These are phyloP conservation scores for Cheilosia urbana DNA, from an alignment of 2,888 invertebrate species.

Conservation along the genomic window DNA sequence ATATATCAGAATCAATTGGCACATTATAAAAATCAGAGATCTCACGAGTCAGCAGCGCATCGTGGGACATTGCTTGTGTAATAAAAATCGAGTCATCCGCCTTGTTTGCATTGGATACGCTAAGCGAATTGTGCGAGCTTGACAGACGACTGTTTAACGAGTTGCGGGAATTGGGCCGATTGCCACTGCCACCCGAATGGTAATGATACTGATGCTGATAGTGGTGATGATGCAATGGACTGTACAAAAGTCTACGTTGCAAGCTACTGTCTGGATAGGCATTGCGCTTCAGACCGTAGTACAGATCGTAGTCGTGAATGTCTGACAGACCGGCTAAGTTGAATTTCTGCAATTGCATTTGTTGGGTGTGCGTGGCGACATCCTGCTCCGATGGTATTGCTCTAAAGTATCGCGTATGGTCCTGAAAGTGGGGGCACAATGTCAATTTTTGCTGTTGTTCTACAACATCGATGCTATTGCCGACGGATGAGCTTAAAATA, in stretches of 20 bases:
- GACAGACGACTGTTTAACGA: conserved; percentile 91
- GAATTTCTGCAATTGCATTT: conserved; percentile 79
- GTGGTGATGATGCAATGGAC: conserved; percentile 82
- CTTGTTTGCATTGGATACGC: conserved; percentile 88
- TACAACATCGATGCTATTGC: conserved; percentile 81
- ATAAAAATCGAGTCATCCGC: conserved; percentile 94
- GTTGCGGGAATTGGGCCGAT: conserved; percentile 90
- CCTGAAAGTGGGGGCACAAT: conserved; percentile 82
- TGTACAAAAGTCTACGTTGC: conserved; percentile 82
- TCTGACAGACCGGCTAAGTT: conserved; percentile 81
- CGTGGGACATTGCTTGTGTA: conserved; percentile 94
- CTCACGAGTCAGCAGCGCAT: conserved; percentile 90
- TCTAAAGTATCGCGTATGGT: conserved; percentile 82
- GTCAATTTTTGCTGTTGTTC: conserved; percentile 81
- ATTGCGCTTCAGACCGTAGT: conserved; percentile 81
- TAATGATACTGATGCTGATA: conserved; percentile 78
- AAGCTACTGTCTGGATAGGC: conserved; percentile 77
- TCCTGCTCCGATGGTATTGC: conserved; percentile 82
- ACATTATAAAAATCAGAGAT: conserved; percentile 94
- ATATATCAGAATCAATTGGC: conserved; percentile 94
- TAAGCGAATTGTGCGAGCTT: conserved; percentile 93
- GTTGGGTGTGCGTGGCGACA: conserved; percentile 79
- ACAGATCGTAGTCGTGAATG: conserved; percentile 83
- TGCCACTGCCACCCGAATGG: conserved; percentile 79
- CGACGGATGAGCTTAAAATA: conserved; percentile 80